Percentiles rank a stretch among this genome's conserved stretches.
Evolutionary conservation across 2,888 invertebrate genomes (phyloP).

Genomic region (Hermaeophaga mercurialis): DNA sequence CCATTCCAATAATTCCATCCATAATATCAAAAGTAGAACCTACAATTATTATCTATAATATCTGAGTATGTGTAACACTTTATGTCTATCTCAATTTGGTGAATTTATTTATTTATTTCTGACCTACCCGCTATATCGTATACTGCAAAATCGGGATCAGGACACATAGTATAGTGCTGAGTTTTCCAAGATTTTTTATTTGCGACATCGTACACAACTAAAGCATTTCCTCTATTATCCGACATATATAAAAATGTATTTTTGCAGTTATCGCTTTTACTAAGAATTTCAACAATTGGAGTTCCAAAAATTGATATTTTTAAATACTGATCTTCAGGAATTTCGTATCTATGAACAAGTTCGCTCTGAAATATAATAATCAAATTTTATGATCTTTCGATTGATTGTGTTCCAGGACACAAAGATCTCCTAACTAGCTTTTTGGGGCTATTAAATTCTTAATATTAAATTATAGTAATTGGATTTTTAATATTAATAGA

Average conservation of each 20-base stretch:
- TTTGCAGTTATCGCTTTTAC: constrained; percentile 63
- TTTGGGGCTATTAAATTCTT: too few relatives aligned
- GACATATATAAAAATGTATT: constrained; percentile 72
- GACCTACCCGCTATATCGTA: constrained; percentile 68
- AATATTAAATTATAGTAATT: too few relatives aligned
- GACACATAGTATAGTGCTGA: constrained; percentile 67
- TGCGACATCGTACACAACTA: constrained; percentile 68
- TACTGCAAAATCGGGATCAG: constrained; percentile 67
- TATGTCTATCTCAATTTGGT: too few relatives aligned
- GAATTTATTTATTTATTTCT: too few relatives aligned
- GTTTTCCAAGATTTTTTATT: constrained; percentile 67
- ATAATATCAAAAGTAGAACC: constrained; percentile 72
- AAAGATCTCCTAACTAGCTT: too few relatives aligned
- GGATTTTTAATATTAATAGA: too few relatives aligned
- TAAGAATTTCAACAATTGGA: constrained; percentile 69
- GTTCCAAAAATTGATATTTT: constrained; percentile 66
- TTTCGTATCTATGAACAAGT: constrained; percentile 62
- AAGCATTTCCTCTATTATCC: constrained; percentile 67
- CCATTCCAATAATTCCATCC: constrained; percentile 75
- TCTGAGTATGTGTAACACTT: too few relatives aligned
- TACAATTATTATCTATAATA: too few relatives aligned
- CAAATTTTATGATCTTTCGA: too few relatives aligned
- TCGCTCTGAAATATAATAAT: constrained; percentile 60
- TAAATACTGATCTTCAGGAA: constrained; percentile 60
- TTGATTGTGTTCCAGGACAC: too few relatives aligned